phyloP scores from a whole-genome alignment of 1,140 invertebrate species.

The Diuraphis noxia region DNA sequence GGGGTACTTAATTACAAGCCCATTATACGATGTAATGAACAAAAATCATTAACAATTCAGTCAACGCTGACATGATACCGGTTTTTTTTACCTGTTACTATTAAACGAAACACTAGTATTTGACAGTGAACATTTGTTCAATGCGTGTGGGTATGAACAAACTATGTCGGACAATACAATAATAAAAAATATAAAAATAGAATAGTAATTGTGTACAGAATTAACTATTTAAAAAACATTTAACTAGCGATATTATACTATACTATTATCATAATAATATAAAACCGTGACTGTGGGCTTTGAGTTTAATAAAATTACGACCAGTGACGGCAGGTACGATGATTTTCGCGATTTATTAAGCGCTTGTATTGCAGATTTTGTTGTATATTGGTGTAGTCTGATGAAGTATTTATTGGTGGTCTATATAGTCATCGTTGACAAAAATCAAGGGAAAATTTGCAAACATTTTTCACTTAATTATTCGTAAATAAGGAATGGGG shows the following conservation, averaged over 20 bases:
- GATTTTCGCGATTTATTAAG: background rate
- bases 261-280: background rate
- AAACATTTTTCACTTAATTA: too few relatives aligned
- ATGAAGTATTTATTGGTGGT: background rate
- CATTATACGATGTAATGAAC: conserved; percentile 25
- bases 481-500: background rate
- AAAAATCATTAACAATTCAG: conserved; percentile 20
- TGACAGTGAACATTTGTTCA: conserved; percentile 10
- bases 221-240: background rate
- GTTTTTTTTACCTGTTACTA: conserved; percentile 19
- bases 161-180: background rate
- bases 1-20: conserved; percentile 9
- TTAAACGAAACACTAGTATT: conserved; percentile 4
- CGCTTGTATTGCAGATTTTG: background rate
- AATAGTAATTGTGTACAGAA: background rate
- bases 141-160: background rate
- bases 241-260: background rate
- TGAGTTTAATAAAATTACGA: conserved; percentile 9
- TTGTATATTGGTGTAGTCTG: background rate
- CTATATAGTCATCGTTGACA: background rate
- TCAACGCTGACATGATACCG: conserved; percentile 6
- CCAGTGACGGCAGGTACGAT: background rate
- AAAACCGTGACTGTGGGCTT: background rate
- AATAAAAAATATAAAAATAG: conserved; percentile 1
- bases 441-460: background rate